phyloP scores from a whole-genome alignment of 2,113 vertebrate species.

The Todiramphus saurophagus region DNA sequence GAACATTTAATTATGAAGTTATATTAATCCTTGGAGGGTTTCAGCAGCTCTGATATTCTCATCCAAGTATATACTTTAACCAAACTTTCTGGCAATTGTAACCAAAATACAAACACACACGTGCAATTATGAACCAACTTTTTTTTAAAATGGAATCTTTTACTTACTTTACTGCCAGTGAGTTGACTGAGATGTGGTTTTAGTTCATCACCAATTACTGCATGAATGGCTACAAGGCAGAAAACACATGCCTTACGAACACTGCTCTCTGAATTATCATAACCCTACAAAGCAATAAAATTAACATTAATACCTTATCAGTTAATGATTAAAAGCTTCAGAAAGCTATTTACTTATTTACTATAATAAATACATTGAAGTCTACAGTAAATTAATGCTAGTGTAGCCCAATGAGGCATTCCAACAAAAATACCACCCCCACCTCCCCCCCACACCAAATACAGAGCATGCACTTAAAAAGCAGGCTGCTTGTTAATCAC shows the following conservation, averaged over 20 bases:
- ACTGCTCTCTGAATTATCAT: constrained; percentile 96
- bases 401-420: not conserved
- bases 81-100: not conserved
- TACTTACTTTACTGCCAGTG: constrained; percentile 93
- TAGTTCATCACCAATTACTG: constrained; percentile 94
- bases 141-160: not conserved
- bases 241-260: constrained; percentile 97
- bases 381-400: not conserved
- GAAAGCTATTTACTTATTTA: constrained; percentile 23
- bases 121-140: not conserved
- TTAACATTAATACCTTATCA: constrained; percentile 42
- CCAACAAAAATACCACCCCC: not conserved
- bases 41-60: not conserved
- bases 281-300: constrained; percentile 82
- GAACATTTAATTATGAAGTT: not conserved
- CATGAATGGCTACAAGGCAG: constrained; percentile 93
- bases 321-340: constrained; percentile 44
- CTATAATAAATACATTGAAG: constrained; percentile 4
- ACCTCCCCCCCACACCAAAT: not conserved
- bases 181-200: constrained; percentile 96
- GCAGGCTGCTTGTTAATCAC: not conserved
- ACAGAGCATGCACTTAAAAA: not conserved
- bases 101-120: not conserved
- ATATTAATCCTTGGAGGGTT: not conserved
- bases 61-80: not conserved